Percentiles rank a stretch among this genome's conserved stretches.
These are phyloP conservation scores for Natrix natrix DNA, from an alignment of 2,797 vertebrate species.

Conservation along the genomic window DNA sequence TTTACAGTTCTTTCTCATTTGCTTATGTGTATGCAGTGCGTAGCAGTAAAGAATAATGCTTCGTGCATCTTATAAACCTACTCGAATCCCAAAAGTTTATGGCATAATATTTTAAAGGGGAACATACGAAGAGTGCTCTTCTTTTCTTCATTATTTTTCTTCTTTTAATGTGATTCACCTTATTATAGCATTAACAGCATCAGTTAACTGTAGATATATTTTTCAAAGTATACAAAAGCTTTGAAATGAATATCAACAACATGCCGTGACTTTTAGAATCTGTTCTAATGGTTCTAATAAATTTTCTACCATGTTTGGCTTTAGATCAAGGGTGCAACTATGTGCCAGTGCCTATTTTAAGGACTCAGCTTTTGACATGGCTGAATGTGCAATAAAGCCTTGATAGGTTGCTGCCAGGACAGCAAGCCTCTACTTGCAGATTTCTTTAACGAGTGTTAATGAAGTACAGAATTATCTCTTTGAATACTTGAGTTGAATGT, in stretches of 20 bases:
- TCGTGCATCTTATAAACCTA: background rate
- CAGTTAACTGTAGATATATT: background rate
- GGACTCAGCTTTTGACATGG: constrained; percentile 23
- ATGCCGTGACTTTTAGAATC: constrained; percentile 25
- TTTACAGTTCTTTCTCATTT: background rate
- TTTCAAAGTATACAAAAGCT: background rate
- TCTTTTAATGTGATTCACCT: background rate
- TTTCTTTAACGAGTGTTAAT: background rate
- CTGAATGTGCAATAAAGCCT: constrained; percentile 9
- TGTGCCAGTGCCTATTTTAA: constrained; percentile 36
- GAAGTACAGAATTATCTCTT: constrained; percentile 1
- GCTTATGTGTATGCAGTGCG: background rate
- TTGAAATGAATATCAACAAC: constrained; percentile 18
- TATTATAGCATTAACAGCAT: background rate
- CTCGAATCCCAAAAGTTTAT: background rate
- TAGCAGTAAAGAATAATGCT: background rate
- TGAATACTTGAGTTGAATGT: background rate
- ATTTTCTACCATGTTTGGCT: constrained; percentile 26
- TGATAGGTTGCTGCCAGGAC: background rate
- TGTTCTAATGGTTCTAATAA: constrained; percentile 30
- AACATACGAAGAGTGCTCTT: background rate
- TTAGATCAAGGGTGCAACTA: constrained; percentile 4
- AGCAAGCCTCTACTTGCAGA: constrained; percentile 9
- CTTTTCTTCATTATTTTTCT: background rate
- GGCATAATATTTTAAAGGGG: background rate